These are phyloP conservation scores for Platycheirus albimanus DNA, from an alignment of 2,888 invertebrate genomes.

Conservation along the genomic window DNA sequence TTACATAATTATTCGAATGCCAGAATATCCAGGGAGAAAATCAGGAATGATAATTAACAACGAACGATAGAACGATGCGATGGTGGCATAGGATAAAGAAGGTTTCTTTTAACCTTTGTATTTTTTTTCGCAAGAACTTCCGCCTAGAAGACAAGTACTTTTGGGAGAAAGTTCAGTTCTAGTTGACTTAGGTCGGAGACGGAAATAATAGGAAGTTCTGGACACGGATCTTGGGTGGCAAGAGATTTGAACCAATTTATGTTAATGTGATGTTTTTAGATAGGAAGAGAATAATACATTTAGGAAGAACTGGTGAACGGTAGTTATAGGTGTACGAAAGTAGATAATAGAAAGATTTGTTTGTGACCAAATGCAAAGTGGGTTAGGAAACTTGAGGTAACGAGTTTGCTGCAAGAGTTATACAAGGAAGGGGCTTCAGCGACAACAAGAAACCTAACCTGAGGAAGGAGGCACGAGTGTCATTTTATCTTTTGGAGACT, in stretches of 20 bases:
- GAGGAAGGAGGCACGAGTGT: too few species aligned
- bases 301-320: background rate
- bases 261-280: background rate
- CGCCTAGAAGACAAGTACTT: constrained; percentile 34
- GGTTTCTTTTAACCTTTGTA: constrained; percentile 32
- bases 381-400: too few species aligned
- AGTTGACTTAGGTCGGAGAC: constrained; percentile 14
- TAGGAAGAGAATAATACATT: background rate
- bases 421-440: too few species aligned
- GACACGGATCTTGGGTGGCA: constrained; percentile 37
- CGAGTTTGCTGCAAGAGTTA: too few species aligned
- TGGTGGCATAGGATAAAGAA: constrained; percentile 34
- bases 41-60: constrained; percentile 55
- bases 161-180: constrained; percentile 52
- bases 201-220: constrained; percentile 41
- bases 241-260: constrained; percentile 9
- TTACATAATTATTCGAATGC: constrained; percentile 66
- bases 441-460: too few species aligned
- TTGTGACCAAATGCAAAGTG: too few species aligned
- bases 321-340: background rate
- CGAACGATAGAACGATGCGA: too few species aligned
- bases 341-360: too few species aligned
- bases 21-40: constrained; percentile 35
- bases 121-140: constrained; percentile 58
- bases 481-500: too few species aligned